Evolutionary conservation across 2,888 invertebrate species (phyloP).

Genomic region (Orgyia antiqua): DNA sequence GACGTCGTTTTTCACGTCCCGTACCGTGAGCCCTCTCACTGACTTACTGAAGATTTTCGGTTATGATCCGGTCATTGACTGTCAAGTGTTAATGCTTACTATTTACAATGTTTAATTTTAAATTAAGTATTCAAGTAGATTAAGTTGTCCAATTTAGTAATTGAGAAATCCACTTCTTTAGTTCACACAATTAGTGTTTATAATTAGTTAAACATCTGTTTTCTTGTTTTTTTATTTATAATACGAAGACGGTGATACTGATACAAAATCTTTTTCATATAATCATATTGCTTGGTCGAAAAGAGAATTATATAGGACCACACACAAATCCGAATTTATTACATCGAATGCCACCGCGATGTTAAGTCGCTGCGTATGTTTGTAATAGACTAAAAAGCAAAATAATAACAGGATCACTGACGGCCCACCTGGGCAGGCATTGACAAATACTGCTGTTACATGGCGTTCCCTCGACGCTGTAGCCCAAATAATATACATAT

Average conservation of each 20-base stretch:
- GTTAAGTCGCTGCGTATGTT: constrained; percentile 43
- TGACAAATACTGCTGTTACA: constrained; percentile 63
- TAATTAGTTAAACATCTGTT: too few relatives aligned
- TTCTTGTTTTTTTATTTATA: too few relatives aligned
- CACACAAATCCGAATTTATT: too few relatives aligned
- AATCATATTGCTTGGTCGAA: too few relatives aligned
- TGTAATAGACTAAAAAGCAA: constrained; percentile 59
- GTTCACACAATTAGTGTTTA: too few relatives aligned
- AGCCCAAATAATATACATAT: constrained; percentile 71
- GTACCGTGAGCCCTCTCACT: constrained; percentile 51
- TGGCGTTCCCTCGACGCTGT: constrained; percentile 37
- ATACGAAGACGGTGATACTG: too few relatives aligned
- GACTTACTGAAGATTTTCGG: constrained; percentile 74
- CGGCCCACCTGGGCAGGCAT: constrained; percentile 65
- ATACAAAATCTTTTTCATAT: too few relatives aligned
- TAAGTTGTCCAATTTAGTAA: constrained; percentile 34
- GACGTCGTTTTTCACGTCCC: constrained; percentile 73
- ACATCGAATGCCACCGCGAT: constrained; percentile 23
- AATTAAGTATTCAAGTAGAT: constrained; percentile 35
- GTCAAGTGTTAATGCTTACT: constrained; percentile 57
- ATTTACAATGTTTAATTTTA: constrained; percentile 60
- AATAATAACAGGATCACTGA: constrained; percentile 57
- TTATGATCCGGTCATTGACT: constrained; percentile 76
- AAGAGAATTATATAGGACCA: too few relatives aligned
- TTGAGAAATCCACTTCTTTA: too few relatives aligned